phyloP scores from a whole-genome alignment of 2,113 vertebrate genomes.

The Lathamus discolor region DNA sequence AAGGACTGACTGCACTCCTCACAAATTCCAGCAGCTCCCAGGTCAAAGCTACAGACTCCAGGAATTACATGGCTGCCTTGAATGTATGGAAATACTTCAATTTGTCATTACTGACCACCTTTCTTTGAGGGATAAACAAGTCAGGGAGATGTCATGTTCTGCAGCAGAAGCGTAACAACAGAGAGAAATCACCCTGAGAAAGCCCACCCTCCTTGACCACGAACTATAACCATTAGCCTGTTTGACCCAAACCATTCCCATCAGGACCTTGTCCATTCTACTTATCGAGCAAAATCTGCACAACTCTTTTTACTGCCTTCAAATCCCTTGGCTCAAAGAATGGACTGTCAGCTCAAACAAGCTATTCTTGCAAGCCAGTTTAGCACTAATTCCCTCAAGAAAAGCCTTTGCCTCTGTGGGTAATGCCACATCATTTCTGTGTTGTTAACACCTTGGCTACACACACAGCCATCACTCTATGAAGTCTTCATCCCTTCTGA shows the following conservation, averaged over 20 bases:
- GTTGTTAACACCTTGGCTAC: background rate
- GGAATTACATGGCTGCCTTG: background rate
- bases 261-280: background rate
- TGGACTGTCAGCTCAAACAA: background rate
- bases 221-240: background rate
- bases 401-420: background rate
- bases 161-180: background rate
- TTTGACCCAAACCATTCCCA: background rate
- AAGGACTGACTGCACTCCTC: background rate
- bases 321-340: background rate
- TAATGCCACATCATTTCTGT: background rate
- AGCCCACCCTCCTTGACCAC: background rate
- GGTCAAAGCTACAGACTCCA: background rate
- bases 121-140: background rate
- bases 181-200: background rate
- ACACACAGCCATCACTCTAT: background rate
- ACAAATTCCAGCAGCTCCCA: background rate
- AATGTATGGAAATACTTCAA: background rate
- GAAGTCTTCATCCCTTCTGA: background rate
- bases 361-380: background rate
- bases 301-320: background rate
- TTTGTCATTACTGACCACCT: background rate
- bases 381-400: background rate
- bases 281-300: background rate
- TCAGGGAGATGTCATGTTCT: background rate